Evolutionary conservation across 2,113 vertebrate species (phyloP), one percentile per base, ranked within the genome.

Genomic region (Larimichthys crocea): DNA sequence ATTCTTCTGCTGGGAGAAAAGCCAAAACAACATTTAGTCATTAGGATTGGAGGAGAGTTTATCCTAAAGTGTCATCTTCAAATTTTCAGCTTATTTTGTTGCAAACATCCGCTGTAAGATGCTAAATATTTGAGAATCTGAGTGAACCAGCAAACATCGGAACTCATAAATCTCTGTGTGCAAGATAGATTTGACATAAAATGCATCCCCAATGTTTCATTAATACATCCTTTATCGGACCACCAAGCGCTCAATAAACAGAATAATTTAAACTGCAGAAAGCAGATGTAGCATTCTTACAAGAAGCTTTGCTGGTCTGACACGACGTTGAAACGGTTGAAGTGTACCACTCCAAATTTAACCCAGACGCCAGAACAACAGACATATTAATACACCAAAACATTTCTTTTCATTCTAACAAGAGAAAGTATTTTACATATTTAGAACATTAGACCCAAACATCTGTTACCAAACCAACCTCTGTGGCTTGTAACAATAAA

Each of bases 181-280:
- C 15, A 29, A 20, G 4, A n/a, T 26, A n/a, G 1, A 29, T n/a
- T 10, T 26, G 20, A 40, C 15, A 22, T 19, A 16, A 16, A 52
- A 24, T 14, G 1, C 9, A 14, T 71, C n/a, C n/a, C 12, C 14
- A 22, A 7, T n/a, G 3, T 62, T 20, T 44, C 4, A 40, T 35
- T 24, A 9, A 24, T 9, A 15, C 8, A 17, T n/a, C 11, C 0
- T 3, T 68, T 16, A 24, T 7, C 44, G 15, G 24, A 1, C 14
- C 14, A 42, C 9, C 3, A 24, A 80, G 17, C 10, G 42, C 20
- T 55, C 62, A 80, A 62, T 70, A 53, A 44, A 74, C 7, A 17
- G 8, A 55, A 22, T 12, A 20, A 12, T 10, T 9, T 0, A 56
- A 71, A 62, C 35, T 40, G 10, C 40, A 85, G 31, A 31, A 31